Evolutionary conservation across 2,888 invertebrate species (phyloP).

Genomic region (Adela reaumurella): DNA sequence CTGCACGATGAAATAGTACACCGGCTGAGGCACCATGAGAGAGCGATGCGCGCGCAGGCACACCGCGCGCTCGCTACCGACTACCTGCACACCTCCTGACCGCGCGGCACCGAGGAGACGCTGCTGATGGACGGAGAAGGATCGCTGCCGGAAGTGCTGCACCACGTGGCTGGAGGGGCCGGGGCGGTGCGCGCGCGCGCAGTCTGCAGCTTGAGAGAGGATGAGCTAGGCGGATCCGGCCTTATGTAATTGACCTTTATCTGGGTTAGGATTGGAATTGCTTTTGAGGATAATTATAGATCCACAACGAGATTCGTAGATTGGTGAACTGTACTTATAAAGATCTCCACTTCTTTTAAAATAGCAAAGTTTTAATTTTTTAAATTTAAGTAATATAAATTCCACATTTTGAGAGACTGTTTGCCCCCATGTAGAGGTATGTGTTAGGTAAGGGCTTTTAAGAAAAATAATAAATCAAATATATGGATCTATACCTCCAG

Average conservation of each 20-base stretch:
- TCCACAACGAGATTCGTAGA: no score
- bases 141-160: constrained; percentile 43
- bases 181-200: constrained; percentile 33
- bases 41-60: constrained; percentile 30
- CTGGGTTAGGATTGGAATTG: no score
- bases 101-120: constrained; percentile 34
- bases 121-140: constrained; percentile 35
- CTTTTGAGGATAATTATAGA: no score
- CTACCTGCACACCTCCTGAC: constrained; percentile 47
- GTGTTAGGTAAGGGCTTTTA: no score
- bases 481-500: no score
- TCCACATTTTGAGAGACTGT: no score
- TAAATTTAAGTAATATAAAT: no score
- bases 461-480: no score
- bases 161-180: constrained; percentile 33
- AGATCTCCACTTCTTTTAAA: no score
- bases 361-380: not conserved
- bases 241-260: constrained; percentile 37
- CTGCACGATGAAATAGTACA: constrained; percentile 85
- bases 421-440: no score
- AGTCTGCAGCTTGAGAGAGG: constrained; percentile 28
- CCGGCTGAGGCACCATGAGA: constrained; percentile 63
- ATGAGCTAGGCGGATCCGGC: constrained; percentile 34
- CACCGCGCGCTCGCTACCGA: constrained; percentile 44
- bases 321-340: no score